A percentile compares a stretch with the other conserved stretches of the same genome.
phyloP scores from a whole-genome alignment of 2,888 invertebrate species.

The Tenthredo livida region DNA sequence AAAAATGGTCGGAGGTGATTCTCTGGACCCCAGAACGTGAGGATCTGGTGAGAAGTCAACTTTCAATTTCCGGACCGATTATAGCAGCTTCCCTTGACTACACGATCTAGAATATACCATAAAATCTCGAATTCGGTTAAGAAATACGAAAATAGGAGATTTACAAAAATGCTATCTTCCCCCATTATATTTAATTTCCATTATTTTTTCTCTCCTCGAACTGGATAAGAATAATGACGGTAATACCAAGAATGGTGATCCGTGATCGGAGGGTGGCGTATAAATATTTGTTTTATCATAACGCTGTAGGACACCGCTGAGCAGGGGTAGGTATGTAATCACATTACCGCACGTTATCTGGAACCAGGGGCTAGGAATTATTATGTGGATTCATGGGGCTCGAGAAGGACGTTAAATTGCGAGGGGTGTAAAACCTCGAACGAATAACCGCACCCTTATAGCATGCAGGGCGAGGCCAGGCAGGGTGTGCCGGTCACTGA shows the following conservation, averaged over 20 bases:
- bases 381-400: constrained; percentile 34
- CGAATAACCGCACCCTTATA: constrained; percentile 26
- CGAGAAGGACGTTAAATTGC: neutral
- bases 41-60: neutral
- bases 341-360: constrained; percentile 29
- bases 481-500: constrained; percentile 41
- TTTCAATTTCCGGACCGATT: neutral
- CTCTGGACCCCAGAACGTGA: neutral
- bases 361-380: constrained; percentile 4
- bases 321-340: constrained; percentile 23
- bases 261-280: constrained; percentile 25
- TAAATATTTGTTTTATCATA: constrained; percentile 19
- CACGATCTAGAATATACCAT: too few species aligned
- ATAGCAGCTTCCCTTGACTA: neutral
- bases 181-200: neutral
- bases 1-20: neutral
- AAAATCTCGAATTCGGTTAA: too few species aligned
- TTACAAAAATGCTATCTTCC: neutral
- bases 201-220: neutral
- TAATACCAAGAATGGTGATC: neutral
- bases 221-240: neutral
- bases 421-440: constrained; percentile 1
- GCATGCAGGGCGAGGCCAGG: neutral
- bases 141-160: neutral
- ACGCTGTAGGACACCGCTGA: neutral